Evolutionary conservation across 2,797 vertebrate genomes (phyloP).

Genomic region (Tiaroga cobitis): DNA sequence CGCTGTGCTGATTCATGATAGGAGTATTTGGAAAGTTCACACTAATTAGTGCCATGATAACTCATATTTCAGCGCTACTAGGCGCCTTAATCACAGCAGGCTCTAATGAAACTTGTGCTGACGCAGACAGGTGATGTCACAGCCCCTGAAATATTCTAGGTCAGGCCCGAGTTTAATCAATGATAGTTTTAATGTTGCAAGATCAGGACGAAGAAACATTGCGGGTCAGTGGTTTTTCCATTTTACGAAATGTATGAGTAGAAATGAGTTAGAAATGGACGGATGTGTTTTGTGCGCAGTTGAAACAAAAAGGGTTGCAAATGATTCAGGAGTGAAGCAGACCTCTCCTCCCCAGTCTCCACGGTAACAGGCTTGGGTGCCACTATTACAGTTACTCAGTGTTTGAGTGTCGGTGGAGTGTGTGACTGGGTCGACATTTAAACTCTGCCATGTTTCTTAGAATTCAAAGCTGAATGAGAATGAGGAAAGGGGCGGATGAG

Average conservation of each 20-base stretch:
- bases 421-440: conserved; percentile 52
- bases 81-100: conserved; percentile 13
- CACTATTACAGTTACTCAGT: conserved; percentile 37
- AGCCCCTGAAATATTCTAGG: conserved; percentile 27
- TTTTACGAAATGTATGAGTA: neutral
- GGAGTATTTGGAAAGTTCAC: conserved; percentile 61
- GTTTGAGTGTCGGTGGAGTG: conserved; percentile 27
- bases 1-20: conserved; percentile 67
- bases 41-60: conserved; percentile 60
- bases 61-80: conserved; percentile 56
- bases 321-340: conserved; percentile 28
- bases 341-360: conserved; percentile 54
- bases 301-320: conserved; percentile 24
- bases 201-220: neutral
- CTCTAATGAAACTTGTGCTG: conserved; percentile 39
- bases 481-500: neutral
- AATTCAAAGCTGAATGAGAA: conserved; percentile 10
- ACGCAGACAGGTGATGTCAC: conserved; percentile 35
- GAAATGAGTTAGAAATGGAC: neutral
- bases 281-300: neutral
- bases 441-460: conserved; percentile 28
- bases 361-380: conserved; percentile 47
- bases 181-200: conserved; percentile 30
- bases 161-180: conserved; percentile 29
- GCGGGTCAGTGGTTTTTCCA: conserved; percentile 44